These are phyloP conservation scores for Montifringilla adamsi DNA, from an alignment of 2,113 vertebrate species.

Conservation along the genomic window DNA sequence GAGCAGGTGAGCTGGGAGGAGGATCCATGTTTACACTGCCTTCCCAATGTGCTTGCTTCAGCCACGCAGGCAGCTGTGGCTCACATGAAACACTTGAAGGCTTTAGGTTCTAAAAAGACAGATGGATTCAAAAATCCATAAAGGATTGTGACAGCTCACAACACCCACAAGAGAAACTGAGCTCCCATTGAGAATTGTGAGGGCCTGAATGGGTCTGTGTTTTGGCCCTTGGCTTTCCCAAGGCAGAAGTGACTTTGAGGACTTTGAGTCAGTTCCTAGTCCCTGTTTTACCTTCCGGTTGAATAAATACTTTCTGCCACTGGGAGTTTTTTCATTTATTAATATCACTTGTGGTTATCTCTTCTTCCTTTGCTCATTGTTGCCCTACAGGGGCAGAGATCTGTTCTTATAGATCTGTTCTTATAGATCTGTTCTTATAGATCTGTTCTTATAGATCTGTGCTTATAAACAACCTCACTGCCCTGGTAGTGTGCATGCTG, in stretches of 20 bases:
- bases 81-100: background rate
- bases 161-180: background rate
- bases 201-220: background rate
- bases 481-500: background rate
- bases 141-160: background rate
- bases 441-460: background rate
- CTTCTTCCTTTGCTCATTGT: background rate
- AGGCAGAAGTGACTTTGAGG: background rate
- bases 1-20: background rate
- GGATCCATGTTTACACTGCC: accelerated
- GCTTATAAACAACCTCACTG: background rate
- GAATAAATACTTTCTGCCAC: background rate
- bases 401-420: background rate
- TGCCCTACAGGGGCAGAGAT: background rate
- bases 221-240: background rate
- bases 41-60: background rate
- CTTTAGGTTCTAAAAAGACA: background rate
- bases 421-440: too few species aligned
- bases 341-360: background rate
- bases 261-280: background rate
- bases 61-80: background rate
- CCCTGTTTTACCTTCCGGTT: background rate
- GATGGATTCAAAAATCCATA: background rate
- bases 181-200: background rate
- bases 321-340: background rate